Evolutionary conservation across 2,888 invertebrate genomes (phyloP).

Genomic region (Himalopsyche japonica): DNA sequence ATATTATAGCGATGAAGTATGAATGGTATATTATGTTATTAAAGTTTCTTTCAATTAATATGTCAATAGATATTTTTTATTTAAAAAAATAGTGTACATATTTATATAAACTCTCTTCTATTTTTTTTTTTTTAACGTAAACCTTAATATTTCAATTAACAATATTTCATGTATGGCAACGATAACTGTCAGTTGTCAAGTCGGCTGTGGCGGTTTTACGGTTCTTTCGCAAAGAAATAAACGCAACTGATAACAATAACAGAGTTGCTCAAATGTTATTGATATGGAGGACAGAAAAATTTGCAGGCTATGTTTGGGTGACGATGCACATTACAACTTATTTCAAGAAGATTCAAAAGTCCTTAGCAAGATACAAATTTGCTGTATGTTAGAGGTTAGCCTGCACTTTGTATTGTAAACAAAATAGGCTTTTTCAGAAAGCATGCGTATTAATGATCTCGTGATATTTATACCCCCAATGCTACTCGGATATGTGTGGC

Average conservation of each 20-base stretch:
- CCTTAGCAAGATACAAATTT: constrained; percentile 16
- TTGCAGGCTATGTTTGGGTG: constrained; percentile 22
- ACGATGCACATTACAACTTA: constrained; percentile 13
- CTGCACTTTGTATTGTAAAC: neutral
- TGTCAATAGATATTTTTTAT: no score
- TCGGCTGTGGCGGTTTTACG: neutral
- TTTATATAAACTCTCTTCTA: no score
- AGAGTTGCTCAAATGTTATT: neutral
- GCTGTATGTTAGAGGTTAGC: constrained; percentile 31
- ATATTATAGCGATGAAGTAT: no score
- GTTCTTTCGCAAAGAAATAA: neutral
- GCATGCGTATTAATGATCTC: no score
- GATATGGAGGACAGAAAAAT: neutral
- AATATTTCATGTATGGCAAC: neutral
- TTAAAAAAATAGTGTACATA: no score
- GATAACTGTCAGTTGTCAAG: neutral
- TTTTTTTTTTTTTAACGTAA: no score
- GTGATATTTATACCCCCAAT: no score
- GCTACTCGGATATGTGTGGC: no score
- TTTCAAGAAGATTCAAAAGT: constrained; percentile 19
- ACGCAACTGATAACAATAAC: neutral
- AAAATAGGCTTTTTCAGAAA: neutral
- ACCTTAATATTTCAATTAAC: no score
- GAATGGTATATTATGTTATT: no score
- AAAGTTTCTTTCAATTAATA: no score